Evolutionary conservation across 2,113 vertebrate species (phyloP).

Genomic region (Sprattus sprattus): DNA sequence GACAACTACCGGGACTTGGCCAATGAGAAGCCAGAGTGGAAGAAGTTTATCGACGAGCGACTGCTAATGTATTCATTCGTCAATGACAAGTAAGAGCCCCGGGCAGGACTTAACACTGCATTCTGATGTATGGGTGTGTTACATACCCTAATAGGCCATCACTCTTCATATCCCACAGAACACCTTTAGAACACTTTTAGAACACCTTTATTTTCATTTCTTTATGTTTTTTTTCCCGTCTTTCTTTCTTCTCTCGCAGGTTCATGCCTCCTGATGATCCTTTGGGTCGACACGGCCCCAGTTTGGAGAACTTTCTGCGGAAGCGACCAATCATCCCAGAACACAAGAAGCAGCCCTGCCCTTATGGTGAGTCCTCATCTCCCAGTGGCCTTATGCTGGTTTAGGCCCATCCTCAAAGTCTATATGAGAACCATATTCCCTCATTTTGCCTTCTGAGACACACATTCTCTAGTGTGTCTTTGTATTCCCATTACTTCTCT

Average conservation of each 20-base stretch:
- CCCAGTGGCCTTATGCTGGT: not conserved
- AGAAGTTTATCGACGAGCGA: constrained; percentile 95
- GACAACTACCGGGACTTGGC: constrained; percentile 97
- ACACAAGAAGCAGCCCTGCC: constrained; percentile 96
- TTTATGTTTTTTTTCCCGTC: not conserved
- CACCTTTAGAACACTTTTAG: too few relatives aligned
- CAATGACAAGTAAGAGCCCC: constrained; percentile 90
- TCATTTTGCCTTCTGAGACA: not conserved
- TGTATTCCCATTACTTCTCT: too few relatives aligned
- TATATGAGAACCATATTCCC: not conserved
- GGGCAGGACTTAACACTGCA: too few relatives aligned
- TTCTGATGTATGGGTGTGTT: not conserved
- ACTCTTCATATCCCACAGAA: too few relatives aligned
- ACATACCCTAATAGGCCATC: too few relatives aligned
- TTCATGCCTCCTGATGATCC: constrained; percentile 99
- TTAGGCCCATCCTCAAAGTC: not conserved
- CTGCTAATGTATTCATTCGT: constrained; percentile 98
- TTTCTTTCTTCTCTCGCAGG: constrained; percentile 51
- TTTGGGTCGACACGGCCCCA: constrained; percentile 92
- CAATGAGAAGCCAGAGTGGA: constrained; percentile 97
- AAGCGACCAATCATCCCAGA: constrained; percentile 91
- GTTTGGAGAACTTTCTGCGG: constrained; percentile 95
- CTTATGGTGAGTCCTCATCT: constrained; percentile 80
- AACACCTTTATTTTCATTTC: not conserved
- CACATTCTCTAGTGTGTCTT: not conserved